phyloP scores from a whole-genome alignment of 2,113 vertebrate species.

The Bambusicola thoracicus region DNA sequence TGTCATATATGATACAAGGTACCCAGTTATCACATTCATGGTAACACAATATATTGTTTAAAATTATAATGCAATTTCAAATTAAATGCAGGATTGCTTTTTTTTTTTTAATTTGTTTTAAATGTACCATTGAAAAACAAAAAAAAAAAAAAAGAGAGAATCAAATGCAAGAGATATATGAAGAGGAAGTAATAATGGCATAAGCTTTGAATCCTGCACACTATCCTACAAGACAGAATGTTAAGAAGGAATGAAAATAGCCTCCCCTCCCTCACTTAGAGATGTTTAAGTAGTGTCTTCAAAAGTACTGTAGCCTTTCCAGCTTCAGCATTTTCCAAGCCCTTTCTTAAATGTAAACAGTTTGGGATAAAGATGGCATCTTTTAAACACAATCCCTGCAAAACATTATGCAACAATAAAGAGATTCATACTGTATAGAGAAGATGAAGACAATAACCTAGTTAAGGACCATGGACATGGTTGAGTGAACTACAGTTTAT shows the following conservation, averaged over 20 bases:
- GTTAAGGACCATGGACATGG: not conserved
- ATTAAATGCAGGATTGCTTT: not conserved
- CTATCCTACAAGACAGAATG: not conserved
- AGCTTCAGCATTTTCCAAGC: not conserved
- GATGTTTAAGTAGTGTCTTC: not conserved
- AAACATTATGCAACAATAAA: not conserved
- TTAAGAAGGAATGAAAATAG: not conserved
- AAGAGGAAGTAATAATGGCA: not conserved
- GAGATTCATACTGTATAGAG: not conserved
- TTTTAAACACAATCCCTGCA: not conserved
- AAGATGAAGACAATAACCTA: not conserved
- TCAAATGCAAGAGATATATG: not conserved
- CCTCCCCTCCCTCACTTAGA: not conserved
- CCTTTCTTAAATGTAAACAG: not conserved
- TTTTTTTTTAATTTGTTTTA: not conserved
- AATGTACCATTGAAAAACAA: not conserved
- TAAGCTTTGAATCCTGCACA: not conserved
- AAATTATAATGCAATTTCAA: not conserved
- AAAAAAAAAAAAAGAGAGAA: not conserved
- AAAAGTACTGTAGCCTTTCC: not conserved
- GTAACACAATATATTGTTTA: not conserved
- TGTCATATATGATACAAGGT: not conserved
- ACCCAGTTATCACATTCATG: not conserved
- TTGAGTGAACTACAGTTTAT: not conserved
- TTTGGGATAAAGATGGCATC: not conserved